Base-by-base conservation (phyloP, 2,888 invertebrate genomes). In the Plebejus melissa region DNA sequence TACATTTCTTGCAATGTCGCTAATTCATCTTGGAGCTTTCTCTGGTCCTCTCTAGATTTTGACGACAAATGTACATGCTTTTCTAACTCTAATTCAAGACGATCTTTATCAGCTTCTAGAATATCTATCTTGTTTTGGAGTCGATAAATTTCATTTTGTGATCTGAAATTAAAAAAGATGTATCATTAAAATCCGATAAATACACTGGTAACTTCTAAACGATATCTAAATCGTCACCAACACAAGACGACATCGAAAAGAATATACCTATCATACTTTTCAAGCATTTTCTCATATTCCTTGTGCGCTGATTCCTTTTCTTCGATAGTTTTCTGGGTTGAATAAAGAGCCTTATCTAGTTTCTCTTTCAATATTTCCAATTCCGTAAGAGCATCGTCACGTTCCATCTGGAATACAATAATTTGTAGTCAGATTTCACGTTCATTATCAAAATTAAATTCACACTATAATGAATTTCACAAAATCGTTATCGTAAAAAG, bases 261-360 rank as follows among this genome's bases (percentile, higher is more conserved):
- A 85, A 84, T 84, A 88, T 94, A 96, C 96, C 96, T 96, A 93
- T 98, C 98, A 90, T 97, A 97, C 94, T 98, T 98, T 90, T 98
- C 98, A 82, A 98, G 94, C 94, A 98, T 95, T 91, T 98, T 97
- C 87, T 98, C 98, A 87, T 97, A 97, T 91, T 98, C 98, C 91
- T 97, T 97, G 93, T 97, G 97, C 82, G 97, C 96, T 75, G 95
- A 96, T 82, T 98, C 98, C 82, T 97, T 96, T 84, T 98, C 98
- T 84, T 98, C 98, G 80, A 97, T 94, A 38, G 97, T 95, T 89
- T 98, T 98, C 86, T 96, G 97, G 79, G 97, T 94, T 46, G 96
- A 95, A 82, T 97, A 96, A 78, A 98, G 95, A 50, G 97, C 95
- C 88, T 98, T 98, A 80, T 98, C 98, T 77, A 98, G 91, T 91